These are phyloP conservation scores for Periphyllus acericola DNA, from an alignment of 2,888 invertebrate genomes.

Conservation along the genomic window DNA sequence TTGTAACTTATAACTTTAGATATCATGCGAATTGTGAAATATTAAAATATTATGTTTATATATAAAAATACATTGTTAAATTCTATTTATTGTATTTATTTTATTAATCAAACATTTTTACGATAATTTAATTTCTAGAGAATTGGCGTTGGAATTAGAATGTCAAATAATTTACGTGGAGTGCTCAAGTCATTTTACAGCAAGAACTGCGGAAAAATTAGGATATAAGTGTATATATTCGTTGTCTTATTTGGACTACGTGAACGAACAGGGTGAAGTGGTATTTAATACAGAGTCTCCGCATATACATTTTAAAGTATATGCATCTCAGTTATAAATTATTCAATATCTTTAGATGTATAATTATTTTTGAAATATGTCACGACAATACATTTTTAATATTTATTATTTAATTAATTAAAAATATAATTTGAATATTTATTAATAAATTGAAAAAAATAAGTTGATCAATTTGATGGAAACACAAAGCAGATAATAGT, in stretches of 20 bases:
- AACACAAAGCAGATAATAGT: no score
- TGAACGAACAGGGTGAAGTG: slow-evolving; percentile 72
- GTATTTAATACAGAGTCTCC: slow-evolving; percentile 77
- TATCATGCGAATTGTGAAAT: no score
- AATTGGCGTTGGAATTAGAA: slow-evolving; percentile 70
- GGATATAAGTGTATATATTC: slow-evolving; percentile 77
- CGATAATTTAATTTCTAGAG: slow-evolving; percentile 70
- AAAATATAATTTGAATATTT: background rate
- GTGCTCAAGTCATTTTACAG: slow-evolving; percentile 81
- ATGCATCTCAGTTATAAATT: slow-evolving; percentile 66
- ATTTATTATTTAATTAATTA: background rate
- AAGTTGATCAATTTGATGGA: no score
- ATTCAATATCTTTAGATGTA: background rate
- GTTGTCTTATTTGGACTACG: slow-evolving; percentile 75
- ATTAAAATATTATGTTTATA: no score
- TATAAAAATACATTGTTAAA: no score
- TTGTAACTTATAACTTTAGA: no score
- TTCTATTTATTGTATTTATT: no score
- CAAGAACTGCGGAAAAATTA: slow-evolving; percentile 76
- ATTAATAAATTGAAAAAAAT: no score
- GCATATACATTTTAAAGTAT: slow-evolving; percentile 72
- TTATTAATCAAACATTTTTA: no score
- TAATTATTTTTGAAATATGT: background rate
- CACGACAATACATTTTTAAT: background rate
- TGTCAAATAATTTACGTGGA: slow-evolving; percentile 76